Conservation (phyloP, 2,113 vertebrate species). For the Mustela lutreola region DNA sequence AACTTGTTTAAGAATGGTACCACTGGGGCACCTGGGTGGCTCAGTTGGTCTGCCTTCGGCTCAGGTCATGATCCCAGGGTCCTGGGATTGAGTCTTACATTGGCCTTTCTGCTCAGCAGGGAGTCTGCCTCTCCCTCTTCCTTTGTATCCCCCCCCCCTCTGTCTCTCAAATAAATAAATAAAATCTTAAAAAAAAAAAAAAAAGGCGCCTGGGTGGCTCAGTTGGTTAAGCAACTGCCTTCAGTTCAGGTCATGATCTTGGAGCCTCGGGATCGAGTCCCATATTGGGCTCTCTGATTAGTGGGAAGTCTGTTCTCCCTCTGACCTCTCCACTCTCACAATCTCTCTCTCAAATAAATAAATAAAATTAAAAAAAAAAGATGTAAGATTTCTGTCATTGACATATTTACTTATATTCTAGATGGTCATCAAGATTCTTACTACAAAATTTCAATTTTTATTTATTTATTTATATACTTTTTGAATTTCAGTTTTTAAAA, state of each 20-base stretch:
- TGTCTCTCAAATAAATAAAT: too few relatives aligned
- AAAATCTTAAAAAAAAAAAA: too few relatives aligned
- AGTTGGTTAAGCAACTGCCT: neutral
- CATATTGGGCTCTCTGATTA: neutral
- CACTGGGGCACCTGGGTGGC: neutral
- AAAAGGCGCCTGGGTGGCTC: neutral
- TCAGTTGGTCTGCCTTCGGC: neutral
- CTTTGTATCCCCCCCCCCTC: too few relatives aligned
- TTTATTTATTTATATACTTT: too few relatives aligned
- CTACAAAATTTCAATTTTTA: neutral
- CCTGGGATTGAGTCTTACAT: too few relatives aligned
- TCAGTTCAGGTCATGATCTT: neutral
- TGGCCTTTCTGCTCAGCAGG: too few relatives aligned
- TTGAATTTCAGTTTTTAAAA: too few relatives aligned
- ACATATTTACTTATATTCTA: neutral
- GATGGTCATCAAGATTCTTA: neutral
- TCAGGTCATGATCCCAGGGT: neutral
- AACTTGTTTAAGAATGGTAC: neutral
- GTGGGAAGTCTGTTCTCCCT: neutral
- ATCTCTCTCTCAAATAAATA: too few relatives aligned
- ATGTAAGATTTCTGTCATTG: neutral
- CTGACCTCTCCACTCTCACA: neutral
- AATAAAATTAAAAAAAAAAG: neutral
- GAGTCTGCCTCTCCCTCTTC: too few relatives aligned
- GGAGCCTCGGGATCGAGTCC: neutral